Evolutionary conservation across 30 jellyfish, hydroid and myxozoan species (phyloP).

Genomic region (Chrysaora quinquecirrha): DNA sequence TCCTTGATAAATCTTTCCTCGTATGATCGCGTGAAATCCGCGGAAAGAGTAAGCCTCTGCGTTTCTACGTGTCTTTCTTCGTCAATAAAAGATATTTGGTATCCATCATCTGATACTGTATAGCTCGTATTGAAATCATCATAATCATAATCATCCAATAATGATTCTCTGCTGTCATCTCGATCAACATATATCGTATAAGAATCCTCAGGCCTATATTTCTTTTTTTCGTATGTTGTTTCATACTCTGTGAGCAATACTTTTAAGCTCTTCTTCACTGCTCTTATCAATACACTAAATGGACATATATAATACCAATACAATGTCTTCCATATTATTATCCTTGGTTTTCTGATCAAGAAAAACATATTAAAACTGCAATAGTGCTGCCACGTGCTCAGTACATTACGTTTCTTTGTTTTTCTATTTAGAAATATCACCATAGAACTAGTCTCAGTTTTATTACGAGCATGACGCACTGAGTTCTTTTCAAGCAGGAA

Average conservation of each 20-base stretch:
- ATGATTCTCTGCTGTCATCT: conserved; percentile 14
- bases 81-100: conserved; percentile 56
- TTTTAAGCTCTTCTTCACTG: neutral
- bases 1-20: conserved; percentile 2
- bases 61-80: conserved; percentile 13
- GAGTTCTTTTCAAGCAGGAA: conserved; percentile 30
- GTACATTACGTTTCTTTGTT: neutral
- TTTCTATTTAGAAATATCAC: conserved; percentile 4
- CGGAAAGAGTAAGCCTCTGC: conserved; percentile 36
- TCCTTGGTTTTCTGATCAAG: conserved; percentile 8
- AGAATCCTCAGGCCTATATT: conserved; percentile 33
- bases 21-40: conserved; percentile 48
- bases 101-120: conserved; percentile 40
- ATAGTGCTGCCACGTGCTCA: conserved; percentile 16
- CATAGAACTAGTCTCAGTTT: conserved; percentile 28
- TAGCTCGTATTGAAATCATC: conserved; percentile 13
- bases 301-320: conserved; percentile 60
- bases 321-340: neutral
- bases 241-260: conserved; percentile 30
- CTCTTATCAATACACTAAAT: neutral
- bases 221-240: neutral
- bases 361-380: neutral
- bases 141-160: conserved; percentile 4
- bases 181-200: conserved; percentile 36
- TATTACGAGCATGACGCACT: conserved; percentile 1